These are phyloP conservation scores for Habroteleia sp. DNA, from an alignment of 2,888 invertebrate genomes.

Conservation along the genomic window DNA sequence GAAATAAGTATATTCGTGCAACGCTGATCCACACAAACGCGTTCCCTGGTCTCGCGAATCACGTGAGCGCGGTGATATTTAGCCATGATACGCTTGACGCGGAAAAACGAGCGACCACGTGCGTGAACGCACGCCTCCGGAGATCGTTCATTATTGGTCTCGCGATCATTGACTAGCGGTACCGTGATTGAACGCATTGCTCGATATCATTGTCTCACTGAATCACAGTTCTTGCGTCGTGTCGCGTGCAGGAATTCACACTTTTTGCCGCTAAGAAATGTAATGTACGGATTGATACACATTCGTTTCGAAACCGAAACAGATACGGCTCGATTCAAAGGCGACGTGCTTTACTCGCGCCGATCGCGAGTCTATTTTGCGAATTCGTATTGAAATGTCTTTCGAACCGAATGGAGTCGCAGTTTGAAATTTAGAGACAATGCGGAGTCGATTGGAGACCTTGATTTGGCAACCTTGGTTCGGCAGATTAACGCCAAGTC, in stretches of 20 bases:
- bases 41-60: slow-evolving; percentile 31
- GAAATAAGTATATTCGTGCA: slow-evolving; percentile 44
- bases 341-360: slow-evolving; percentile 4
- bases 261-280: slow-evolving; percentile 43
- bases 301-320: slow-evolving; percentile 22
- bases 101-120: slow-evolving; percentile 56
- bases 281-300: slow-evolving; percentile 18
- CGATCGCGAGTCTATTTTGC: too few relatives aligned
- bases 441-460: slow-evolving; percentile 38
- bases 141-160: slow-evolving; percentile 60
- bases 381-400: too few relatives aligned
- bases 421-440: slow-evolving; percentile 20
- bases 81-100: slow-evolving; percentile 55
- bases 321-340: slow-evolving; percentile 8
- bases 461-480: slow-evolving; percentile 68
- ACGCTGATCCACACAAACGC: slow-evolving; percentile 45
- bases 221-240: slow-evolving; percentile 61
- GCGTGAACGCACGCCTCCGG: slow-evolving; percentile 67
- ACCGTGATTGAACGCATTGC: slow-evolving; percentile 52
- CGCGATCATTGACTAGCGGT: slow-evolving; percentile 64
- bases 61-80: slow-evolving; percentile 51
- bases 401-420: neutral
- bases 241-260: slow-evolving; percentile 65
- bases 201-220: slow-evolving; percentile 60
- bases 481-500: slow-evolving; percentile 71